These are phyloP conservation scores for Hucho hucho DNA, from an alignment of 2,113 vertebrate species.

Conservation along the genomic window DNA sequence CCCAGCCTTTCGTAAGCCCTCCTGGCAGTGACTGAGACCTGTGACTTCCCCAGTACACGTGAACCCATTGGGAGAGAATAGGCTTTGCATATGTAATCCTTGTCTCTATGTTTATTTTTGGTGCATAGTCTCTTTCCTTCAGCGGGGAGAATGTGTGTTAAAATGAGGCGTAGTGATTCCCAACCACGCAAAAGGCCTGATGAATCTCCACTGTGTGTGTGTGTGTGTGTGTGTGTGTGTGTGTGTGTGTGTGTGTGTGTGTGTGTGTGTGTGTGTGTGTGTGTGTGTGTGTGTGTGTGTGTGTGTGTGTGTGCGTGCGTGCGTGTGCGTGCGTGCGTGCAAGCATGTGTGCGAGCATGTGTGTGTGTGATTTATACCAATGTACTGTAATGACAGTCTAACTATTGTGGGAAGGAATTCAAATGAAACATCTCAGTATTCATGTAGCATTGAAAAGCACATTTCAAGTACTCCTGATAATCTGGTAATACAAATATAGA, in stretches of 20 bases:
- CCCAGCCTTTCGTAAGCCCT: conserved; percentile 38
- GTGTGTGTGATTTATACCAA: conserved; percentile 8
- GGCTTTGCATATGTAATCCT: conserved; percentile 46
- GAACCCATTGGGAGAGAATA: conserved; percentile 34
- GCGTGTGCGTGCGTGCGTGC: neutral
- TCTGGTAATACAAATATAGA: too few relatives aligned
- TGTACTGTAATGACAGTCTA: neutral
- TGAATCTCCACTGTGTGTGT: conserved; percentile 17
- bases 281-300: conserved; percentile 20
- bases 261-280: conserved; percentile 13
- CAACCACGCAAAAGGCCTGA: neutral
- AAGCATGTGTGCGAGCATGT: too few relatives aligned
- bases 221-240: conserved; percentile 9
- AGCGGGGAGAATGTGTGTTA: neutral
- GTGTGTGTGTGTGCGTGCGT: neutral
- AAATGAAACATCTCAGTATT: too few relatives aligned
- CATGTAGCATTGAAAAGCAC: too few relatives aligned
- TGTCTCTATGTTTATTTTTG: conserved; percentile 8
- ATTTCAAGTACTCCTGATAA: too few relatives aligned
- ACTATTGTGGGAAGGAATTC: too few relatives aligned
- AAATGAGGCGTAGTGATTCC: neutral
- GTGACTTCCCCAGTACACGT: conserved; percentile 36
- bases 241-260: conserved; percentile 18
- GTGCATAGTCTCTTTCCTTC: neutral
- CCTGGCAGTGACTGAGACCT: conserved; percentile 40